These are phyloP conservation scores for Philopotamus ludificatus DNA, from an alignment of 1,140 invertebrate genomes.

Conservation along the genomic window DNA sequence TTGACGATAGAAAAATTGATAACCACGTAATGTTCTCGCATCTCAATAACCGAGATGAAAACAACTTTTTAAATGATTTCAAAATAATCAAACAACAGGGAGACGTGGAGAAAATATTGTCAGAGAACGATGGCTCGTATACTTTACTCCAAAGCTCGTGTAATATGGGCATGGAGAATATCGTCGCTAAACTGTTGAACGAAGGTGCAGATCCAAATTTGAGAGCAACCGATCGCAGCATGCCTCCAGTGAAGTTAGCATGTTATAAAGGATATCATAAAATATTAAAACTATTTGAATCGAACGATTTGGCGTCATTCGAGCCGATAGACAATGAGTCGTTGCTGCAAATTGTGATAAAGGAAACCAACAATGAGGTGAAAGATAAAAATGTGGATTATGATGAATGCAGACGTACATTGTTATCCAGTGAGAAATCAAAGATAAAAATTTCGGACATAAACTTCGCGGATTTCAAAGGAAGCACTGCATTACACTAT, in stretches of 20 bases:
- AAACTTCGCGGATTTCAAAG: slow-evolving; percentile 67
- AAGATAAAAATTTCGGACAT: slow-evolving; percentile 58
- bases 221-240: slow-evolving; percentile 48
- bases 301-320: slow-evolving; percentile 52
- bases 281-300: slow-evolving; percentile 61
- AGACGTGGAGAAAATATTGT: slow-evolving; percentile 49
- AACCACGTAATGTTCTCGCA: slow-evolving; percentile 56
- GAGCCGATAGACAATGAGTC: slow-evolving; percentile 53
- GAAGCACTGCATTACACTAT: slow-evolving; percentile 79
- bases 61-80: slow-evolving; percentile 58
- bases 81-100: slow-evolving; percentile 55
- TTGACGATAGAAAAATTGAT: too few relatives aligned
- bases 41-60: slow-evolving; percentile 58
- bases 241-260: slow-evolving; percentile 59
- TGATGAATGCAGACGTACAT: slow-evolving; percentile 58
- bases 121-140: slow-evolving; percentile 55
- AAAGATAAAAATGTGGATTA: slow-evolving; percentile 50
- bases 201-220: slow-evolving; percentile 57
- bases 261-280: slow-evolving; percentile 61
- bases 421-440: slow-evolving; percentile 54
- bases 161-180: slow-evolving; percentile 59
- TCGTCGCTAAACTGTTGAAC: slow-evolving; percentile 58
- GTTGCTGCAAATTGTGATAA: slow-evolving; percentile 59
- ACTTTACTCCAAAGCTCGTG: slow-evolving; percentile 62
- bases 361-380: slow-evolving; percentile 49